Conservation (phyloP, 2,888 invertebrate genomes). For the Archips crataeganus region DNA sequence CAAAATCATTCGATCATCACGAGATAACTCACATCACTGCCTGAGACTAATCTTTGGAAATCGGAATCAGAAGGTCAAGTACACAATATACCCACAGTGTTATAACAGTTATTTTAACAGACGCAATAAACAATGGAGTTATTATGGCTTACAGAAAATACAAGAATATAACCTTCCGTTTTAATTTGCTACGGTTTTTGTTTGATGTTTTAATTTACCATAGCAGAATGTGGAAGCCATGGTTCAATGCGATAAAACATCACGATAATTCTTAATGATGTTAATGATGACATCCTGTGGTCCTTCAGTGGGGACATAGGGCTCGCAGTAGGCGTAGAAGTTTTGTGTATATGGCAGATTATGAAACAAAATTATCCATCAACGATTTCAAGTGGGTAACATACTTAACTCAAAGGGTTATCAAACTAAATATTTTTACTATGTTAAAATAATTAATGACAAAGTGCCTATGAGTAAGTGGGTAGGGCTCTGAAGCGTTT, state of each 20-base stretch:
- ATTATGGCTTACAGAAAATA: not conserved
- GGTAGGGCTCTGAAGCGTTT: no score
- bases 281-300: no score
- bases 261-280: not conserved
- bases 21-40: conserved; percentile 2
- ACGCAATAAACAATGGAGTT: conserved; percentile 6
- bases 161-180: conserved; percentile 8
- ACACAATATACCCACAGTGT: not conserved
- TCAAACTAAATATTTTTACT: no score
- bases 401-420: no score
- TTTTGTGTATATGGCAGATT: no score
- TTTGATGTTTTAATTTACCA: not conserved
- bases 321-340: no score
- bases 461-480: no score
- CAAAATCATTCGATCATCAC: conserved; percentile 19
- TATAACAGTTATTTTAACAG: not conserved
- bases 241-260: not conserved
- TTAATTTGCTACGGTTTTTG: conserved; percentile 5
- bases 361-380: no score
- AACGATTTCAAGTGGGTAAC: no score
- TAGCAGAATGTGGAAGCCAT: not conserved
- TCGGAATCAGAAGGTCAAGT: conserved; percentile 20
- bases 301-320: no score
- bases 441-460: no score
- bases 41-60: conserved; percentile 20